Base-by-base conservation (phyloP, 2,888 invertebrate species). In the Dermolepida albohirtum region DNA sequence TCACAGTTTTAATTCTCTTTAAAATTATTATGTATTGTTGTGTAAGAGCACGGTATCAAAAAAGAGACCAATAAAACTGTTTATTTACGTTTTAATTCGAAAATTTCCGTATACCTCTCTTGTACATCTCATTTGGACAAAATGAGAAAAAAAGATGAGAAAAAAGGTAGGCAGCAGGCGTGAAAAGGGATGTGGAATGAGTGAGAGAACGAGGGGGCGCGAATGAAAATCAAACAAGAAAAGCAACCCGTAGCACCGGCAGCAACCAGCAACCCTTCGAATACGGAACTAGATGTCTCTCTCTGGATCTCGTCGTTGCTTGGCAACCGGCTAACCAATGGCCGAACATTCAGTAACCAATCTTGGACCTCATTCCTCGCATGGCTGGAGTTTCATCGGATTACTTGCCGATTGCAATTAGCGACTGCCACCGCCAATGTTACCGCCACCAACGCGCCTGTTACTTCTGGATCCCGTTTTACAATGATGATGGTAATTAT, bases 281-380 rank as follows among this genome's bases (percentile, higher is more conserved):
- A 74, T 74, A 75, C 77, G 73, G 69, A 76, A 74, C 75, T 40
- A 44, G 50, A 64, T 50, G 50, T 59, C 29, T 12, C 54, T 39
- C 40, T 59, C 41, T 59, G 44, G 59, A 44, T 40, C 59, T 27
- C 54, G 67, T 43, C 74, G 81, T 81, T 80, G 80, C 80, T 77
- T 74, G 77, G 81, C 80, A 80, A 81, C 78, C 73, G 67, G 74
- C 77, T 75, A 76, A 75, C 81, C 82, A 82, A 82, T 82, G 82
- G 81, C 81, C 79, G 80, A 79, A 76, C 77, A 76, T 76, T 78
- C 82, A 80, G 82, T 82, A 82, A 80, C 82, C 82, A 82, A 83
- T 83, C 82, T 82, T 82, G 82, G 81, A 82, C 80, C 81, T 81
- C 81, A 81, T 82, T 82, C 80, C 80, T 79, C 81, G 81, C 81